phyloP scores from a whole-genome alignment of 2,797 vertebrate species.

The Helarctos malayanus region DNA sequence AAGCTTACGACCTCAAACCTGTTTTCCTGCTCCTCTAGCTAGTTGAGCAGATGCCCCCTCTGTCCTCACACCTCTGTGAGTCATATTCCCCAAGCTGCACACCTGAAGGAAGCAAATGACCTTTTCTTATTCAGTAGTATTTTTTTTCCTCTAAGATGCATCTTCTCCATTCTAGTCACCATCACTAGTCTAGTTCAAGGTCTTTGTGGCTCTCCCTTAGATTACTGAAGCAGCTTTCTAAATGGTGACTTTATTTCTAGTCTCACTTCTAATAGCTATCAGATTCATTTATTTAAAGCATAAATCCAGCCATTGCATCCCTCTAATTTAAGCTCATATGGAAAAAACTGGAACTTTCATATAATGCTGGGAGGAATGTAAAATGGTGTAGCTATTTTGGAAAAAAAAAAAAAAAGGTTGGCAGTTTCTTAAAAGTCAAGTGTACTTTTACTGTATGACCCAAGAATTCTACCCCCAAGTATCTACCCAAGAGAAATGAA shows the following conservation, averaged over 20 bases:
- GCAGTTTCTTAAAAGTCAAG: slow-evolving; percentile 11
- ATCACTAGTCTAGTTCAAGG: neutral
- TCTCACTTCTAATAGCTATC: neutral
- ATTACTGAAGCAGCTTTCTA: neutral
- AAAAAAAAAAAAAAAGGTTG: neutral
- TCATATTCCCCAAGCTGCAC: neutral
- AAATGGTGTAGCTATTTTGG: neutral
- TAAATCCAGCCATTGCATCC: neutral
- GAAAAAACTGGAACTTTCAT: neutral
- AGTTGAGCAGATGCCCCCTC: neutral
- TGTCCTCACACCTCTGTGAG: neutral
- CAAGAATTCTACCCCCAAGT: neutral
- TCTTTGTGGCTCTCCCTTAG: neutral
- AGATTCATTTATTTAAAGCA: slow-evolving; percentile 30
- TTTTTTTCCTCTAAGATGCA: neutral
- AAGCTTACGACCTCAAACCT: neutral
- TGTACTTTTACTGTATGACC: neutral
- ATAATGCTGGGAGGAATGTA: neutral
- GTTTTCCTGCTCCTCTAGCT: neutral
- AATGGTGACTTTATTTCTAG: neutral
- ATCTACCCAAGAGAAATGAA: neutral
- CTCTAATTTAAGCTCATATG: neutral
- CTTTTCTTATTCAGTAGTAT: neutral
- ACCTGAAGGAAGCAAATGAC: neutral
- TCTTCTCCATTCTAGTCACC: neutral